A percentile compares a stretch with the other conserved stretches of the same genome.
Conservation (phyloP, 1,140 invertebrate species). For the Scaptodrosophila lebanonensis region DNA sequence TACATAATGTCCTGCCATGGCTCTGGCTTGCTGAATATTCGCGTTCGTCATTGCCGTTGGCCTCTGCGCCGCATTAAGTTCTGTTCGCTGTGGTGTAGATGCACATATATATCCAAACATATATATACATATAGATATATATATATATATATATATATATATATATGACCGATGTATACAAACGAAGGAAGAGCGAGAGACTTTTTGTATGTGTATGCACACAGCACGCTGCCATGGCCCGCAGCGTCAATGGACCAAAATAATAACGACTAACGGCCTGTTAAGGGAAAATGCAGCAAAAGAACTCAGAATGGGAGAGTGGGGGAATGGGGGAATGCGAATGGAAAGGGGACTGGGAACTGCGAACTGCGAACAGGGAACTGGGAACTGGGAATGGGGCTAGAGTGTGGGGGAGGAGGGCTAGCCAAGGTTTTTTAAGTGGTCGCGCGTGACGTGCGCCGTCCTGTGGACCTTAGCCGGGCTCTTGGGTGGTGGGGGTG, state of each 20-base stretch:
- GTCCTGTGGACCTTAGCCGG: constrained; percentile 10
- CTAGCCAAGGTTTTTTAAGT: constrained; percentile 72
- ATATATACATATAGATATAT: constrained; percentile 5
- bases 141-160: constrained; percentile 29
- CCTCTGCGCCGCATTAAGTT: constrained; percentile 20
- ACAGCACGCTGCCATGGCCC: constrained; percentile 53
- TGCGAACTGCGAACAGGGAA: constrained; percentile 13
- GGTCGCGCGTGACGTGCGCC: constrained; percentile 70
- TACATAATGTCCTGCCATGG: constrained; percentile 57
- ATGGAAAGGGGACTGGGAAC: constrained; percentile 1
- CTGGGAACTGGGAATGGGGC: constrained; percentile 5
- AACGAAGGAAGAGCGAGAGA: not conserved
- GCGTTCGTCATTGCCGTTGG: constrained; percentile 16
- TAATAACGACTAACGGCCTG: constrained; percentile 76
- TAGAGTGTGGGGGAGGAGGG: constrained; percentile 24
- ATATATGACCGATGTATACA: constrained; percentile 5
- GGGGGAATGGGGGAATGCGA: constrained; percentile 1
- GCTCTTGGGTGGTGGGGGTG: not conserved
- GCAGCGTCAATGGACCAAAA: constrained; percentile 77
- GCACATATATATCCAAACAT: too few species aligned
- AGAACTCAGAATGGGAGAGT: constrained; percentile 3
- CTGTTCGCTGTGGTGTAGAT: constrained; percentile 22
- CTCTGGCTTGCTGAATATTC: too few species aligned
- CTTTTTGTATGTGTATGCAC: too few species aligned
- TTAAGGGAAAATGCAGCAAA: constrained; percentile 65